phyloP scores from a whole-genome alignment of 2,113 vertebrate genomes.

The Rhinoptilus africanus region DNA sequence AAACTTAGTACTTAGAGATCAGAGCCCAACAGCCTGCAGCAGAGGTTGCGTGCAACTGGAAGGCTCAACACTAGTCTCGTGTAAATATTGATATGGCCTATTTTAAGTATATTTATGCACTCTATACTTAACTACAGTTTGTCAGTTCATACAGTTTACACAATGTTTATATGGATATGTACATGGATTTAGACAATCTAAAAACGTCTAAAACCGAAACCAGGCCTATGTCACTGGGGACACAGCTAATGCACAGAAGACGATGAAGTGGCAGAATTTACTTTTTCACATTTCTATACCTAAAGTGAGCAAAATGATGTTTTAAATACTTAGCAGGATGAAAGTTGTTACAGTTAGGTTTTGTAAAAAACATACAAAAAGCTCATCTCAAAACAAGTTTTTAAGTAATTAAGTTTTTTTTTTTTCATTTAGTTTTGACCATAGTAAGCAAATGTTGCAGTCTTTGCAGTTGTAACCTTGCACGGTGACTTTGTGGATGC shows the following conservation, averaged over 20 bases:
- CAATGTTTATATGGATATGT: not conserved
- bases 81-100: not conserved
- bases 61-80: not conserved
- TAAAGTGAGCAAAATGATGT: not conserved
- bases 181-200: not conserved
- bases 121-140: not conserved
- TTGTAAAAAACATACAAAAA: not conserved
- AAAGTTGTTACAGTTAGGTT: not conserved
- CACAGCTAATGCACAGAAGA: not conserved
- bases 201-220: not conserved
- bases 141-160: not conserved
- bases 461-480: not conserved
- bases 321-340: not conserved
- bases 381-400: not conserved
- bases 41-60: not conserved
- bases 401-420: not conserved
- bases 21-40: not conserved
- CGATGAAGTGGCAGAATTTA: not conserved
- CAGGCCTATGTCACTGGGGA: not conserved
- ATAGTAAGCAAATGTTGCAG: not conserved
- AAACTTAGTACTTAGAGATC: not conserved
- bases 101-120: not conserved
- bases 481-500: not conserved
- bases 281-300: not conserved
- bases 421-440: not conserved